A percentile compares a stretch with the other conserved stretches of the same genome.
Evolutionary conservation across 2,113 vertebrate genomes (phyloP).

Genomic region (Plecotus auritus): DNA sequence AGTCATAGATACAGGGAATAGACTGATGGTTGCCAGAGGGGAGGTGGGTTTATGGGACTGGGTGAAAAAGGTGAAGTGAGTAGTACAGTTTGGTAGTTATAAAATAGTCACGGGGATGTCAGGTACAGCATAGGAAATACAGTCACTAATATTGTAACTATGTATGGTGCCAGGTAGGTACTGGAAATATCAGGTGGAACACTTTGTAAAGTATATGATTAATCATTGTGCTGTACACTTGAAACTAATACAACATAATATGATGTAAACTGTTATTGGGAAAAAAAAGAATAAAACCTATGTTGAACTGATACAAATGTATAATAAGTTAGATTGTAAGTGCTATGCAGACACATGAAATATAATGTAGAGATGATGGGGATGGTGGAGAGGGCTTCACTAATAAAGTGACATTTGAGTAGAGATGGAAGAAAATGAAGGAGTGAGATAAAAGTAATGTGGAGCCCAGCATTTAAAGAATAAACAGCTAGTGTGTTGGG

Average conservation of each 20-base stretch:
- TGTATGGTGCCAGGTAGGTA: neutral
- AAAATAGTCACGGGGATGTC: neutral
- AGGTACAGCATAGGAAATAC: neutral
- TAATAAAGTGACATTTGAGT: neutral
- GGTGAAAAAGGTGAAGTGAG: neutral
- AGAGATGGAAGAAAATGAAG: conserved; percentile 12
- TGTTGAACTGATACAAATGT: neutral
- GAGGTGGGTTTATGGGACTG: neutral
- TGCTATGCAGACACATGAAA: neutral
- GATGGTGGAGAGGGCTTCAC: neutral
- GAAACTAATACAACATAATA: neutral
- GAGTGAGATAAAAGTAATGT: neutral
- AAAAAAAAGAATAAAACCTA: neutral
- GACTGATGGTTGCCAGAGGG: neutral
- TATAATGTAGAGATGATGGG: neutral
- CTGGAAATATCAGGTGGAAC: neutral
- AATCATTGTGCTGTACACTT: neutral
- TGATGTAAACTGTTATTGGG: neutral
- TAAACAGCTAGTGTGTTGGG: neutral
- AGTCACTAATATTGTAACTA: neutral
- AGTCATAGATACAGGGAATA: neutral
- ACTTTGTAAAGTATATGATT: neutral
- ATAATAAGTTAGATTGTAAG: neutral
- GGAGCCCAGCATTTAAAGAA: neutral
- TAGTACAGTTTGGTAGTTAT: neutral